Evolutionary conservation across 2,888 invertebrate genomes (phyloP), one percentile per base, ranked within the genome.

Genomic region (Pheosia gnoma): DNA sequence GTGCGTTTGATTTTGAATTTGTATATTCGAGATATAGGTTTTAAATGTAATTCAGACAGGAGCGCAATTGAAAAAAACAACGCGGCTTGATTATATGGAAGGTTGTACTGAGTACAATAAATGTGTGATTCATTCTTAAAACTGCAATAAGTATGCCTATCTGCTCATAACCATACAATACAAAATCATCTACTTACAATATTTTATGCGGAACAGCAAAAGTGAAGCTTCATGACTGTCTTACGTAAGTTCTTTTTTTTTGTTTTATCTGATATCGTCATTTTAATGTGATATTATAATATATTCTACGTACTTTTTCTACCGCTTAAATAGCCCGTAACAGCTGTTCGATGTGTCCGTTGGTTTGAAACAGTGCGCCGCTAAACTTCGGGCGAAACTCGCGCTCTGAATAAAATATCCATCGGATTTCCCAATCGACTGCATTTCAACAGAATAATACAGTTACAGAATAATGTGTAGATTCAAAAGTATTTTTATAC

Each of bases 1-100:
- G 51, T 43, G 69, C 62, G 56, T 72, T 60, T 74, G 76, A 75
- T 71, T 80, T 73, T 66, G 70, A 67, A 66, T 67, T 72, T 72
- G 68, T 68, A 68, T 70, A 66, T 65, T 67, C 66, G 67, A 13
- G 11, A 5, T 49, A 13, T 66, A 67, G 58, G 61, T 63, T 67
- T 62, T 61, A 69, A 66, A 71, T 73, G 70, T 68, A 70, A 62
- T 8, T 36, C 47, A 47, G 47, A 4, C 3, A 5, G 5, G 47
- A 4, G 47, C n/a, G n/a, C 4, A 10, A 45, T 45, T 45, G 8
- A 5, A 11, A 5, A 11, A 4, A 25, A 25, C 25, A 25, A 47
- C 47, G 4, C 11, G n/a, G 41, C 6, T 41, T 41, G 5, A 5
- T 41, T 41, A 5, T 5, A n/a, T n/a, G n/a, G n/a, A n/a, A n/a